Conservation (phyloP, 2,797 vertebrate species). For the Dermochelys coriacea region DNA sequence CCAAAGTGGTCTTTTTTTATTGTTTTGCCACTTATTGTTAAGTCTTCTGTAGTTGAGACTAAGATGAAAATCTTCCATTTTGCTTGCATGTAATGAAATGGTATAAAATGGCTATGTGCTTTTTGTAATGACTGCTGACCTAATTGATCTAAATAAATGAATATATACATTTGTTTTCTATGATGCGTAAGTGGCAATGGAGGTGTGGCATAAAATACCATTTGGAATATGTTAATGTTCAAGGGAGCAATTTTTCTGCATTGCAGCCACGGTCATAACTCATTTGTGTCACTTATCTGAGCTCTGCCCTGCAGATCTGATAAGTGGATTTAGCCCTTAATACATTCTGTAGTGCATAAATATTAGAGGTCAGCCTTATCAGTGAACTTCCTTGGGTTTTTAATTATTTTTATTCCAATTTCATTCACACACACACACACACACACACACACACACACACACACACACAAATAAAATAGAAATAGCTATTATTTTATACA, state of each 20-base stretch:
- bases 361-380: background rate
- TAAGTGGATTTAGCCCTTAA: background rate
- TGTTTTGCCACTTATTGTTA: background rate
- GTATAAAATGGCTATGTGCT: background rate
- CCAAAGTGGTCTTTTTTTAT: background rate
- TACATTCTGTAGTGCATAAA: background rate
- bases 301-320: background rate
- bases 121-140: background rate
- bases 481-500: background rate
- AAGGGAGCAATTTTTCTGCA: background rate
- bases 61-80: background rate
- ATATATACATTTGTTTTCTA: background rate
- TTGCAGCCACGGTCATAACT: background rate
- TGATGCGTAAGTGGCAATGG: background rate
- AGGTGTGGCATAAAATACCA: background rate
- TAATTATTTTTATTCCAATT: background rate
- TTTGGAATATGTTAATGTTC: background rate
- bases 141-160: background rate
- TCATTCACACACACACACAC: background rate
- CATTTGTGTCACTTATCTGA: background rate
- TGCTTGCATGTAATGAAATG: background rate
- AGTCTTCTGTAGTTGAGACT: background rate
- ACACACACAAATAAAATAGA: background rate
- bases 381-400: background rate
- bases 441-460: background rate